These are phyloP conservation scores for Synaphobranchus kaupii DNA, from an alignment of 2,797 vertebrate species.

Conservation along the genomic window DNA sequence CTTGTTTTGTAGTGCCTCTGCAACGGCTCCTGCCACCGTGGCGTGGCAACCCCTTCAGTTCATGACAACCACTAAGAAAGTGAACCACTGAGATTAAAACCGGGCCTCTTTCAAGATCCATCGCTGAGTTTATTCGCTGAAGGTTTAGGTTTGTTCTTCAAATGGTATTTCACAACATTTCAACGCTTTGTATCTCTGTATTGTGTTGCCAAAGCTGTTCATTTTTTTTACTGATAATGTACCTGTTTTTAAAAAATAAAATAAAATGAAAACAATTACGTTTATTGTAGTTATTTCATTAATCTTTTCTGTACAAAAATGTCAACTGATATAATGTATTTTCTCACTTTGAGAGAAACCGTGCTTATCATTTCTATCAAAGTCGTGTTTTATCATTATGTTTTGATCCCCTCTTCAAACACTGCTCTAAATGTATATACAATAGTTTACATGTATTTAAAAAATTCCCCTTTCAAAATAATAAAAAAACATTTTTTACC, in stretches of 20 bases:
- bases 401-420: too few species aligned
- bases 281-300: background rate
- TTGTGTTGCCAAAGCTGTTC: slow-evolving; percentile 53
- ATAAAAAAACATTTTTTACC: too few species aligned
- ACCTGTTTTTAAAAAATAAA: slow-evolving; percentile 66
- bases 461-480: too few species aligned
- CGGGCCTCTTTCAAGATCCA: slow-evolving; percentile 41
- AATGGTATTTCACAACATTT: slow-evolving; percentile 70
- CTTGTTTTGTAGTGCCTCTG: slow-evolving; percentile 46
- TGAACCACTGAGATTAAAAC: slow-evolving; percentile 36
- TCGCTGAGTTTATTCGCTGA: slow-evolving; percentile 34
- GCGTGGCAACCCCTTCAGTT: slow-evolving; percentile 18
- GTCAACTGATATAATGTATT: background rate
- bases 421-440: too few species aligned
- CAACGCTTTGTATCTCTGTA: slow-evolving; percentile 68
- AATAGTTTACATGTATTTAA: too few species aligned
- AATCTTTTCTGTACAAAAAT: too few species aligned
- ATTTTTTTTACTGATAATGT: slow-evolving; percentile 58
- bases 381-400: too few species aligned
- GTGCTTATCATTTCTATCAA: background rate
- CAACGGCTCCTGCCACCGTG: slow-evolving; percentile 34
- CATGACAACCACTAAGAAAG: slow-evolving; percentile 42
- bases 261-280: slow-evolving; percentile 43
- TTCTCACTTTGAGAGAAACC: background rate
- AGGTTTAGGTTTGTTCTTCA: slow-evolving; percentile 44